These are phyloP conservation scores for Cygnus atratus DNA, from an alignment of 2,113 vertebrate genomes.

Conservation along the genomic window DNA sequence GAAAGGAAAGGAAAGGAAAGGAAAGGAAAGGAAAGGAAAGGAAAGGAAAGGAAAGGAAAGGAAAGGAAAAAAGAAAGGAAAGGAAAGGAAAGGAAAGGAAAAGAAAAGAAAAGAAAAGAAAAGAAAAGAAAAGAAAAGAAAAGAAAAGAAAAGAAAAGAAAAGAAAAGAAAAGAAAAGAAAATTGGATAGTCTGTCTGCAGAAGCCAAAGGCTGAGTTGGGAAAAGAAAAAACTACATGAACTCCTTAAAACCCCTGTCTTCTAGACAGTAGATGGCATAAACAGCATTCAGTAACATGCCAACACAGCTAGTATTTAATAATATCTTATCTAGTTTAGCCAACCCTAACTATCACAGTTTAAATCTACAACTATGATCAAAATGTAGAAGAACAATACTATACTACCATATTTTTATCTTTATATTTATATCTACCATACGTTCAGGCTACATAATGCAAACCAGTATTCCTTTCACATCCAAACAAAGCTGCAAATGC, in stretches of 20 bases:
- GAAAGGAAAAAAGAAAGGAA: too few species aligned
- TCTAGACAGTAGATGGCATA: neutral
- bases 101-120: too few species aligned
- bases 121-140: neutral
- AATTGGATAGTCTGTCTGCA: neutral
- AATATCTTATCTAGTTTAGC: neutral
- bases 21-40: too few species aligned
- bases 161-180: neutral
- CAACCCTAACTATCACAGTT: neutral
- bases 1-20: too few species aligned
- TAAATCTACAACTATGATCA: neutral
- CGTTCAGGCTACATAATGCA: accelerated
- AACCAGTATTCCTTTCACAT: constrained; percentile 22
- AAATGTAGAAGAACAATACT: neutral
- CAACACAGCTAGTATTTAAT: neutral
- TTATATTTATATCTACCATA: neutral
- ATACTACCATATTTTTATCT: too few species aligned
- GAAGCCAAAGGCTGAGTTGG: accelerated
- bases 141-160: neutral
- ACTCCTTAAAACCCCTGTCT: neutral
- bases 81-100: too few species aligned
- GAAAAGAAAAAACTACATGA: neutral
- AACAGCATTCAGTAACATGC: neutral
- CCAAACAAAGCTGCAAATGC: neutral
- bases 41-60: too few species aligned